Evolutionary conservation across 2,113 vertebrate genomes (phyloP).

Genomic region (Dunckerocampus dactyliophorus): DNA sequence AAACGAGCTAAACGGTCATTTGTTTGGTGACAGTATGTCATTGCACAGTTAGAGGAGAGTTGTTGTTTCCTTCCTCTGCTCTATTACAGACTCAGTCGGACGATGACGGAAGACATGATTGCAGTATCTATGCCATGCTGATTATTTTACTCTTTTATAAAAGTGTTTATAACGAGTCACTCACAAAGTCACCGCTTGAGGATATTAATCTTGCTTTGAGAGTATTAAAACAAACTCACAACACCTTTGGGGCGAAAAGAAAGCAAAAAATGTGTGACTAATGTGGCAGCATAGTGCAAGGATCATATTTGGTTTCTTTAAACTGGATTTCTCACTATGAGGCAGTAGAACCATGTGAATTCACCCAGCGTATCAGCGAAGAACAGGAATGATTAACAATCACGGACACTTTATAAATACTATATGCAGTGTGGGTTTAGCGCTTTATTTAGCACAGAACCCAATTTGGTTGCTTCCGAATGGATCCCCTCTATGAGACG

Average conservation of each 20-base stretch:
- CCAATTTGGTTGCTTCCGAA: neutral
- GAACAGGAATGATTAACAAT: neutral
- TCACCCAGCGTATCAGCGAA: neutral
- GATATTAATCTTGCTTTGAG: constrained; percentile 66
- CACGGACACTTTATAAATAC: neutral
- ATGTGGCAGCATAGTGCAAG: neutral
- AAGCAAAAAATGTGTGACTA: constrained; percentile 22
- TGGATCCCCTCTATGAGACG: no score
- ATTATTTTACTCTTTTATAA: constrained; percentile 67
- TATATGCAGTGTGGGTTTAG: neutral
- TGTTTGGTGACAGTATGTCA: constrained; percentile 62
- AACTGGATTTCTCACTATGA: neutral
- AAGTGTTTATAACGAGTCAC: constrained; percentile 59
- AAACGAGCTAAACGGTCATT: constrained; percentile 49
- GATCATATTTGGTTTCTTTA: neutral
- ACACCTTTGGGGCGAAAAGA: constrained; percentile 56
- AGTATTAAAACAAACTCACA: constrained; percentile 63
- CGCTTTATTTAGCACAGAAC: neutral
- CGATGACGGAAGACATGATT: constrained; percentile 49
- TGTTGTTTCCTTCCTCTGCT: constrained; percentile 54
- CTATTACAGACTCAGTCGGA: constrained; percentile 48
- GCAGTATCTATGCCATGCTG: constrained; percentile 64
- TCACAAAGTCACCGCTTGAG: constrained; percentile 64
- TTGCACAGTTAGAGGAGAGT: constrained; percentile 45
- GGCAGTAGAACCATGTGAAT: neutral